A percentile compares a stretch with the other conserved stretches of the same genome.
These are phyloP conservation scores for Atopsyche davidsoni DNA, from an alignment of 1,140 invertebrate species.

Conservation along the genomic window DNA sequence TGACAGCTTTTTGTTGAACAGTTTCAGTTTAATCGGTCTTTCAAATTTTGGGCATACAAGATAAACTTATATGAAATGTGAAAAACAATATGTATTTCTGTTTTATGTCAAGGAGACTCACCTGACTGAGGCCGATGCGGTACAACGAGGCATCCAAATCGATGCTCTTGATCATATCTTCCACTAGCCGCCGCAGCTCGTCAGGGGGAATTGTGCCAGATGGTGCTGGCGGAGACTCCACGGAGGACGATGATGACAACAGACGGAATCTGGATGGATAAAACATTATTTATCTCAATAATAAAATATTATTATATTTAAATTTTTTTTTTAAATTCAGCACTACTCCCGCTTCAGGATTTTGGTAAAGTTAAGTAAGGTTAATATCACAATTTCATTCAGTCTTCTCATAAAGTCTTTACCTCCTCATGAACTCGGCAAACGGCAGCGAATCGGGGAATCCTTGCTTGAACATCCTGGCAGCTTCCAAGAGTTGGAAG, in stretches of 20 bases:
- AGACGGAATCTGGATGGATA: slow-evolving; percentile 57
- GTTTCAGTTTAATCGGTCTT: too few relatives aligned
- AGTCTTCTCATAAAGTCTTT: too few relatives aligned
- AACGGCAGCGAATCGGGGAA: slow-evolving; percentile 87
- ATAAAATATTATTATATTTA: too few relatives aligned
- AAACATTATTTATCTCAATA: too few relatives aligned
- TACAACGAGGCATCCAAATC: slow-evolving; percentile 84
- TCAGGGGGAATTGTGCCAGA: slow-evolving; percentile 35
- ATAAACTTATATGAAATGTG: too few relatives aligned
- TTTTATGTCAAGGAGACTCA: slow-evolving; percentile 56
- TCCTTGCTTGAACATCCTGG: slow-evolving; percentile 86
- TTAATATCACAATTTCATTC: too few relatives aligned
- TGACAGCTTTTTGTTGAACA: too few relatives aligned
- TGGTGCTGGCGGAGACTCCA: slow-evolving; percentile 32
- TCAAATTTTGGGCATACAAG: too few relatives aligned
- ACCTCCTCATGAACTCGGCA: slow-evolving; percentile 77
- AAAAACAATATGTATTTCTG: too few relatives aligned
- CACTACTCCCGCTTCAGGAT: too few relatives aligned
- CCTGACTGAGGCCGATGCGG: slow-evolving; percentile 86
- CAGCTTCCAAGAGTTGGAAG: slow-evolving; percentile 81
- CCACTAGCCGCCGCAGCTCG: slow-evolving; percentile 50
- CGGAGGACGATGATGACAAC: slow-evolving; percentile 48
- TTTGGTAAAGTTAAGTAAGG: too few relatives aligned
- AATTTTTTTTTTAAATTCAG: too few relatives aligned
- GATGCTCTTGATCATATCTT: slow-evolving; percentile 76